phyloP scores from a whole-genome alignment of 1,140 invertebrate species.

The Cheumatopsyche charites region DNA sequence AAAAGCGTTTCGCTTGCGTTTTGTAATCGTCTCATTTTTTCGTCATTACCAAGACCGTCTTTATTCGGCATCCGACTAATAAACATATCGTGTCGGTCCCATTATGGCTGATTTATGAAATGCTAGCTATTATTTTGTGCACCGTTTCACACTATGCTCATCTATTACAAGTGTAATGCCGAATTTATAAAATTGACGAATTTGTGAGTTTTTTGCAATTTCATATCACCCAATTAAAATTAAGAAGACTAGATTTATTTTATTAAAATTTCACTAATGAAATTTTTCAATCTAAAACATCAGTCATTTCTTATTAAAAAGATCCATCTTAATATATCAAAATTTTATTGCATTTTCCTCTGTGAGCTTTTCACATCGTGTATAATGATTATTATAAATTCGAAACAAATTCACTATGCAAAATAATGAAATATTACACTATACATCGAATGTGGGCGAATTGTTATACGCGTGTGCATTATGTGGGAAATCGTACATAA shows the following conservation, averaged over 20 bases:
- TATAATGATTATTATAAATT: not conserved
- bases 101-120: constrained; percentile 47
- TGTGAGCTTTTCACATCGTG: not conserved
- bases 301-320: too few relatives aligned
- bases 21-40: constrained; percentile 40
- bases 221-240: too few relatives aligned
- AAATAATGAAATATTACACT: not conserved
- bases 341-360: not conserved
- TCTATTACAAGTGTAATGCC: not conserved
- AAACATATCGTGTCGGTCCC: constrained; percentile 42
- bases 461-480: not conserved
- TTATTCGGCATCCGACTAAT: not conserved
- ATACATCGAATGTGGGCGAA: not conserved
- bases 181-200: too few relatives aligned
- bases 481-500: constrained; percentile 1
- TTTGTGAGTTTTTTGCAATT: too few relatives aligned
- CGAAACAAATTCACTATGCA: not conserved
- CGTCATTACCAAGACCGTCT: too few relatives aligned
- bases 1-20: constrained; percentile 41
- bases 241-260: too few relatives aligned
- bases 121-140: constrained; percentile 20
- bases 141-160: constrained; percentile 23
- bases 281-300: too few relatives aligned
- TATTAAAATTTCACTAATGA: too few relatives aligned
- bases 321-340: too few relatives aligned